Base-by-base conservation (phyloP, 2,797 vertebrate species). In the Gallinago stenura region DNA sequence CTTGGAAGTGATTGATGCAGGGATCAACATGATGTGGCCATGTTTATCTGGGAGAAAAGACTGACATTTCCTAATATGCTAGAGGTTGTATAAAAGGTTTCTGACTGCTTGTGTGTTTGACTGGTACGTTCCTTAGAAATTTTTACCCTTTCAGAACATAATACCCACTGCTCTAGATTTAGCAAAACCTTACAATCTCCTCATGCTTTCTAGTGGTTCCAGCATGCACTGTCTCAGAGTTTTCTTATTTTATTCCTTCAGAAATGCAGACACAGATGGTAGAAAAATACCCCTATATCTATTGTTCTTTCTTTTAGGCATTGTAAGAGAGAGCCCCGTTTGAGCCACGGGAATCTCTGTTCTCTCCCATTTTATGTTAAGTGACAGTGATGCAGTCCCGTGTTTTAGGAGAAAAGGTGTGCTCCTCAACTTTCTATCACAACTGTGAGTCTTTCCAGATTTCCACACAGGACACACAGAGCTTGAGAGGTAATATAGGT, bases 1-100 rank as follows among this genome's bases (percentile, higher is more conserved):
- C 76, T 62, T 91, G 68, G 54, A 88, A 91, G 57, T 57, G 64
- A 61, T 68, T 95, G 93, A 84, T 92, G 45, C 5, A 9, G 45
- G 61, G 79, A 71, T 85, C 79, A 68, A 3, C 6, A 22, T 91
- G 68, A 73, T 82, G 37, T 85, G n/a, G 22, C 46, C 45, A 3
- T 64, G 30, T 79, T 90, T 30, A 61, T 61, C 33, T 43, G 57
- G 25, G 72, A 83, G 48, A 68, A 86, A 77, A 91, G 56, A 16
- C 85, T 91, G 33, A 76, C 0, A 0, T 68, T 91, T 80, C 41
- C n/a, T 73, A 14, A 12, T 58, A 33, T 5, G 26, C 13, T 80
- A 30, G 56, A 53, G 46, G 10, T 48, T 79, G 33, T 85, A 14
- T n/a, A 9, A 51, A 84, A 73, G 30, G 39, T 68, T 92, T 85